Evolutionary conservation across 2,797 vertebrate species (phyloP), one percentile per base, ranked within the genome.

Genomic region (Taenioides sp.): DNA sequence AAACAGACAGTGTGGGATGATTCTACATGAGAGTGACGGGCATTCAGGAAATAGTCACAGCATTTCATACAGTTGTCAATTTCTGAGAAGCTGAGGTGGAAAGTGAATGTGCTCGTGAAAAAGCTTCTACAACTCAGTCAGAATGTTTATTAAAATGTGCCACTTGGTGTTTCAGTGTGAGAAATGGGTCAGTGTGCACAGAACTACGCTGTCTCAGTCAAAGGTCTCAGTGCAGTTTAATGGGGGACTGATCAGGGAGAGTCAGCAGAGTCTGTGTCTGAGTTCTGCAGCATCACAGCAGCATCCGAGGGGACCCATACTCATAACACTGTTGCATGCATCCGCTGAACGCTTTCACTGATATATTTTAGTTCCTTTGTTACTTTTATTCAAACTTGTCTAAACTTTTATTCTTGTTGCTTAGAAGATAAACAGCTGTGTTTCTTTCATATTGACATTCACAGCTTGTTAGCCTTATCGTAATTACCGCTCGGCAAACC

Each of bases 81-180:
- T 65, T 73, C 31, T 71, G 50, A 43, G 43, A 62, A 50, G 70
- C 80, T 43, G 64, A 78, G 66, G 74, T 16, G 22, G 58, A 76
- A 76, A 84, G 71, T 43, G 64, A 85, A 86, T 74, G 69, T 79
- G 69, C 55, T 20, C 78, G 72, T 80, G 82, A 83, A 85, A 80
- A 28, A 67, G 40, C 34, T 0, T 10, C 34, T 62, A 72, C 49
- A 68, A 75, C 71, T 82, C 72, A 79, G 82, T 82, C 72, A 79
- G 82, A 89, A 76, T 80, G 85, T 73, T 61, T 68, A 88, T 87
- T 85, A 79, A 70, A 84, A 77, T 78, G 34, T 58, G 37, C 43
- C 47, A 60, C 54, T 9, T 9, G 70, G 9, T 10, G 22, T 57
- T 57, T 57, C 54, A 57, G 54, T 5, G 1, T 12, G 54, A 57